Evolutionary conservation across 2,113 vertebrate genomes (phyloP), one percentile per base, ranked within the genome.

Genomic region (Corythornis madagascariensis): DNA sequence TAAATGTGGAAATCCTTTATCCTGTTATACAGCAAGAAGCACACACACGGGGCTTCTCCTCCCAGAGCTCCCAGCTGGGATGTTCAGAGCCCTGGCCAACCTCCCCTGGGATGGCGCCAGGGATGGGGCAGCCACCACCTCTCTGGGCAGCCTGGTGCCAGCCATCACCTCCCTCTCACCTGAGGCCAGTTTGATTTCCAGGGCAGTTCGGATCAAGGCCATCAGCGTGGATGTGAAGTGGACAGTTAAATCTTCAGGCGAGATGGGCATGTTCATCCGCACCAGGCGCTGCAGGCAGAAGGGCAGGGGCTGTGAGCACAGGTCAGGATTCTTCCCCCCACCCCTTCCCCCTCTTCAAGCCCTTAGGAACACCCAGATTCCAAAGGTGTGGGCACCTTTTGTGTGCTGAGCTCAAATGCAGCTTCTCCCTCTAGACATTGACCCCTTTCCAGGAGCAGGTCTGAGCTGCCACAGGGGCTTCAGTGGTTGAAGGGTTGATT

Each of bases 251-350:
- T 99, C 99, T 43, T 98, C 97, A 0, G 97, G 97, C 0, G 98
- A 99, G 73, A 99, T 99, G 8, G 99, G 99, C 99, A 99, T 99
- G 97, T 99, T 99, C 99, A 99, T 99, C 95, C 98, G 97, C 82
- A 99, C 99, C 83, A 99, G 97, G 77, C 99, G 98, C 99, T 99
- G 97, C 50, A 47, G 94, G 91, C 86, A 93, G 74, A 94, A 76
- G 60, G 1, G 16, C 2, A 5, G 17, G 14, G 24, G 28, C 94
- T 14, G 61, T 93, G 15, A 96, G 47, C 0, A 4, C 2, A 10
- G 14, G 40, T 31, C 67, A 29, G 24, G 13, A 22, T 48, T 43
- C 21, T 42, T 42, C 92, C 95, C 92, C 26, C 63, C 42, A 26
- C 40, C 31, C 56, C 65, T 33, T 8, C 4, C 61, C 26, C 55